A percentile compares a stretch with the other conserved stretches of the same genome.
Evolutionary conservation across 1,140 invertebrate species (phyloP).

Genomic region (Eulimnadia texana): DNA sequence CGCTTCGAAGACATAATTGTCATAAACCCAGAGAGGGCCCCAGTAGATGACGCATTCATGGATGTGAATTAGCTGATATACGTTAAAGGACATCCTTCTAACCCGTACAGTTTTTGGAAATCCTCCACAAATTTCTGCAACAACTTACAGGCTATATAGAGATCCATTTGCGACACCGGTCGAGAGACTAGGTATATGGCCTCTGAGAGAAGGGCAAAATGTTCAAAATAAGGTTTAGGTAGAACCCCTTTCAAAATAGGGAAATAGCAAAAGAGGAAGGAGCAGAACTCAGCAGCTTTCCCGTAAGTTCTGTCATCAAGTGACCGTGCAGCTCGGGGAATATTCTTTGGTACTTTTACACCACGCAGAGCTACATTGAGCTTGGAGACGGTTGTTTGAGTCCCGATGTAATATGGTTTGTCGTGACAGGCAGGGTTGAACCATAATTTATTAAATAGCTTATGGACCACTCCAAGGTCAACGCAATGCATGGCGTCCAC

Average conservation of each 20-base stretch:
- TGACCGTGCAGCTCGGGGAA: neutral
- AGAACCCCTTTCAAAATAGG: neutral
- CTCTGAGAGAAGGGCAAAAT: neutral
- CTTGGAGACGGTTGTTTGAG: neutral
- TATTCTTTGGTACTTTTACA: neutral
- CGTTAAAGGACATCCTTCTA: neutral
- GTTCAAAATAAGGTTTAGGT: neutral
- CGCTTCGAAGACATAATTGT: neutral
- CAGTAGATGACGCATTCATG: neutral
- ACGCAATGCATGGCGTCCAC: neutral
- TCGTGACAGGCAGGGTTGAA: neutral
- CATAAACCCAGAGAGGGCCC: conserved; percentile 1
- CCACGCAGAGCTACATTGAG: neutral
- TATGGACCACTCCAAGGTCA: neutral
- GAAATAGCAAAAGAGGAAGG: neutral
- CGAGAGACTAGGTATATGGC: neutral
- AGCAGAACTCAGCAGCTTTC: neutral
- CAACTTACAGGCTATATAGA: neutral
- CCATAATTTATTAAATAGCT: neutral
- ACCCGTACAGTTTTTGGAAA: neutral
- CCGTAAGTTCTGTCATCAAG: neutral
- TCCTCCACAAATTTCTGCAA: neutral
- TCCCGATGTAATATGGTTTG: neutral
- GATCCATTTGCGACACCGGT: neutral
- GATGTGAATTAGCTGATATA: neutral